Evolutionary conservation across 2,113 vertebrate genomes (phyloP), one percentile per base, ranked within the genome.

Genomic region (Enhydra lutris): DNA sequence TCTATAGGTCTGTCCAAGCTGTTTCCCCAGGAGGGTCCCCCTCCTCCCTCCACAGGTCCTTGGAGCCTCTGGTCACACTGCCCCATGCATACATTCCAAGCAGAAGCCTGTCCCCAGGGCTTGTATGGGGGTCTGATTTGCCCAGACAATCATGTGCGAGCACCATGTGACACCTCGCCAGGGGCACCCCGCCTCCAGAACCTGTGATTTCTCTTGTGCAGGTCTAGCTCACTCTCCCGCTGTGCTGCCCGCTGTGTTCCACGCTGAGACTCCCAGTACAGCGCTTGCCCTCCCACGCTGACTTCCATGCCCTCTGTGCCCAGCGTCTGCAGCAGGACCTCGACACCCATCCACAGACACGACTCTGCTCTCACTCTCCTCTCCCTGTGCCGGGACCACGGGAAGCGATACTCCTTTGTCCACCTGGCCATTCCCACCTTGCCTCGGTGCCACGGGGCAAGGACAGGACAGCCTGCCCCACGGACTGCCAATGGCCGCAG

Each of bases 311-410:
- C 79, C 10, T 26, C 36, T 4, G 26, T 9, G 18, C 52, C 76
- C 13, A 39, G 36, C 3, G 3, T n/a, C 63, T 21, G 42, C 31
- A 73, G 55, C 9, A 23, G 63, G 45, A 65, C 39, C 89, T 86
- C 63, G 9, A 26, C 23, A 31, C n/a, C 21, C 69, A 24, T 11
- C 52, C 45, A 61, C 15, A 67, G 74, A 73, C 45, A 78, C 6
- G 2, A 59, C 74, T 87, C 36, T 29, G 34, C 39, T 50, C 61
- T 50, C 52, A 34, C 14, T 17, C 31, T 45, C n/a, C 42, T 52
- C 8, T 31, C 3, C 8, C 87, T 13, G 7, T 34, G 78, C 61
- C 45, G 23, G 1, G 74, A 47, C n/a, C 23, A 0, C 0, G 3
- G 79, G 15, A 55, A 83, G 42, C 31, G 10, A 24, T 29, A 34